A percentile compares a stretch with the other conserved stretches of the same genome.
Evolutionary conservation across 2,113 vertebrate species (phyloP).

Genomic region (Gobius niger): DNA sequence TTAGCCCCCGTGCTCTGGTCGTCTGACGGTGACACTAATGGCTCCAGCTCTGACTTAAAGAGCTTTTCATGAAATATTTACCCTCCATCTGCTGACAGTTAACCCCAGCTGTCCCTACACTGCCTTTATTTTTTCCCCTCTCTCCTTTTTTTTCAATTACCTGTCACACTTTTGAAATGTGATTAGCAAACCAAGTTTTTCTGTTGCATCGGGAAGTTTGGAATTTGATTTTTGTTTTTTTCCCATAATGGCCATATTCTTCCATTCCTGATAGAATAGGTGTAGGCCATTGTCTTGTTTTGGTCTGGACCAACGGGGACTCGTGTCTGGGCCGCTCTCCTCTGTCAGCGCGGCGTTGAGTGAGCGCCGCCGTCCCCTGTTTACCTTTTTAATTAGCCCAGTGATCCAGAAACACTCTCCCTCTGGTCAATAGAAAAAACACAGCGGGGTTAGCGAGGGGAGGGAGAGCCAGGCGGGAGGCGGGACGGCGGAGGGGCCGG

Average conservation of each 20-base stretch:
- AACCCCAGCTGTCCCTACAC: conserved; percentile 2
- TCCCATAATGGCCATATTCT: background rate
- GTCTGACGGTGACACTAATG: conserved; percentile 62
- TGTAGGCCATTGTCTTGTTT: background rate
- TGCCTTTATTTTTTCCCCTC: background rate
- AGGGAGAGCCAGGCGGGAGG: conserved; percentile 11
- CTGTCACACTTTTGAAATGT: background rate
- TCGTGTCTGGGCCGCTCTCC: conserved; percentile 13
- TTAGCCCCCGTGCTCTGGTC: conserved; percentile 33
- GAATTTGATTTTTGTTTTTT: background rate
- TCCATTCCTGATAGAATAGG: background rate
- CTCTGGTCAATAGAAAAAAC: conserved; percentile 62
- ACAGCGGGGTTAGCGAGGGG: conserved; percentile 46
- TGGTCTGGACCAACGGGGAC: background rate
- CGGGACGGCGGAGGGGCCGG: background rate
- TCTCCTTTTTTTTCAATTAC: background rate
- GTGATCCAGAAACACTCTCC: conserved; percentile 70
- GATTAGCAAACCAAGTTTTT: no score
- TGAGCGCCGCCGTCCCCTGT: conserved; percentile 52
- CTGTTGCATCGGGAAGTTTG: background rate
- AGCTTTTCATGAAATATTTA: conserved; percentile 59
- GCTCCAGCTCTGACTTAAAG: conserved; percentile 50
- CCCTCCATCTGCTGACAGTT: conserved; percentile 51
- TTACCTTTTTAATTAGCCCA: conserved; percentile 74
- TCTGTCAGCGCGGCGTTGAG: conserved; percentile 57